Evolutionary conservation across 2,113 vertebrate species (phyloP).

Genomic region (Burhinus oedicnemus): DNA sequence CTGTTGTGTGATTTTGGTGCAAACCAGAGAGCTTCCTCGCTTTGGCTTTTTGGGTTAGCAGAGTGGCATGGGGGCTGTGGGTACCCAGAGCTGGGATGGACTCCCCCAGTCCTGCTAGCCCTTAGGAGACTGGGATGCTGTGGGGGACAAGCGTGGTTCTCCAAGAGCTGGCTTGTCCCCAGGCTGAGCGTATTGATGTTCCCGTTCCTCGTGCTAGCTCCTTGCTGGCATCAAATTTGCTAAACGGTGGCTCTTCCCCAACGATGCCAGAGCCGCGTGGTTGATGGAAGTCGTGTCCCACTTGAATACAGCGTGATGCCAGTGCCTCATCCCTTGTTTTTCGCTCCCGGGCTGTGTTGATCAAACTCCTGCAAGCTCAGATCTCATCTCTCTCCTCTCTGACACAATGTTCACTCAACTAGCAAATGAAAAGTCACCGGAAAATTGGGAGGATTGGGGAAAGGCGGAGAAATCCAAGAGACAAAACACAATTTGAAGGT

Average conservation of each 20-base stretch:
- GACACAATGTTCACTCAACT: not conserved
- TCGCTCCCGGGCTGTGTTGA: not conserved
- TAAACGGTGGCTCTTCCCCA: not conserved
- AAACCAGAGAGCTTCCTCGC: not conserved
- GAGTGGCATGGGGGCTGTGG: rapidly evolving
- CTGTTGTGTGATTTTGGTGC: not conserved
- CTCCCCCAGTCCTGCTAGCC: not conserved
- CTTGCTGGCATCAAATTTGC: not conserved
- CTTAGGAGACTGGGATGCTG: not conserved
- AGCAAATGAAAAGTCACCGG: not conserved
- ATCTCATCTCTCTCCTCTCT: not conserved
- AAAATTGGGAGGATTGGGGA: not conserved
- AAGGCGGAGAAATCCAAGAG: not conserved
- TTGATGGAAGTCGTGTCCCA: not conserved
- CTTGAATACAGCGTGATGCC: not conserved
- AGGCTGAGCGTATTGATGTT: not conserved
- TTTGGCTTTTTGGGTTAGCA: not conserved
- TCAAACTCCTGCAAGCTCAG: not conserved
- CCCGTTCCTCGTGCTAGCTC: not conserved
- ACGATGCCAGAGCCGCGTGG: rapidly evolving
- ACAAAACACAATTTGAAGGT: not conserved
- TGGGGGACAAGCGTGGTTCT: not conserved
- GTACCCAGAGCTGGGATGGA: not conserved
- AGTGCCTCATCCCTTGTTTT: rapidly evolving
- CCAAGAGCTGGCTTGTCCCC: not conserved